Conservation (phyloP, 2,797 vertebrate genomes). For the Arnoldichthys spilopterus region DNA sequence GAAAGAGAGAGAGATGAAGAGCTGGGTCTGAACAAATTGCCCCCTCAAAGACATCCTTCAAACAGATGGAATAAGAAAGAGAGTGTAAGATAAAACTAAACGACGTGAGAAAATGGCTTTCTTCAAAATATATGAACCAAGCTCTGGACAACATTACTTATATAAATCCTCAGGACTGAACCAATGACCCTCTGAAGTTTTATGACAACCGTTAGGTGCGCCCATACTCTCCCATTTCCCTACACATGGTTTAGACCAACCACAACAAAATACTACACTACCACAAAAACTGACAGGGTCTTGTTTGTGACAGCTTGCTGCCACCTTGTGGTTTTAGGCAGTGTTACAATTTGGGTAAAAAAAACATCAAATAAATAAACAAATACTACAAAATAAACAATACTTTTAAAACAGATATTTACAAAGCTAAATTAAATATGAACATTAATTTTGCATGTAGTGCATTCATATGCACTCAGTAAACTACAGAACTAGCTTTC, state of each 20-base stretch:
- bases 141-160: conserved; percentile 20
- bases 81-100: conserved; percentile 34
- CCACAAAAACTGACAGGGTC: background rate
- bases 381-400: background rate
- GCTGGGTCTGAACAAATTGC: conserved; percentile 14
- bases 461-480: background rate
- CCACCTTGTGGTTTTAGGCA: conserved; percentile 39
- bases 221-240: conserved; percentile 29
- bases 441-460: no score
- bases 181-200: conserved; percentile 31
- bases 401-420: no score
- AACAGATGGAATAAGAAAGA: conserved; percentile 13
- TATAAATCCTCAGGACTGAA: conserved; percentile 33
- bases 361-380: background rate
- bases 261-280: background rate
- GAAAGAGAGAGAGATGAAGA: conserved; percentile 5
- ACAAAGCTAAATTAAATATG: no score
- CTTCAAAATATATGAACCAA: conserved; percentile 34
- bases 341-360: background rate
- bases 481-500: background rate
- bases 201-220: conserved; percentile 32
- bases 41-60: conserved; percentile 7
- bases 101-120: conserved; percentile 32
- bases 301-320: conserved; percentile 30
- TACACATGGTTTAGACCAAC: conserved; percentile 5